These are phyloP conservation scores for Notocelia uddmanniana DNA, from an alignment of 2,888 invertebrate species.

Conservation along the genomic window DNA sequence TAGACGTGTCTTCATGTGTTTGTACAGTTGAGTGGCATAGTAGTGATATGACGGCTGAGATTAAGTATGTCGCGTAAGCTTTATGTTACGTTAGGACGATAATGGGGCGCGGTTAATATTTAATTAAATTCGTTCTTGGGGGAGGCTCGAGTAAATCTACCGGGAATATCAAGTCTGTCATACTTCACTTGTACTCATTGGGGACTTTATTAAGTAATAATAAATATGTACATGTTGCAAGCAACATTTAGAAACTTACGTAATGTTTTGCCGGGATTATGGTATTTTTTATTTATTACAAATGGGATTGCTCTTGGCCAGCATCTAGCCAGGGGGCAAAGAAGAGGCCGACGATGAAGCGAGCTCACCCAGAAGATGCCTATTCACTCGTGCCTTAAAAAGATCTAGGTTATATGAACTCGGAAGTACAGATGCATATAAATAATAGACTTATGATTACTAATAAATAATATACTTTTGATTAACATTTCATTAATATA, in stretches of 20 bases:
- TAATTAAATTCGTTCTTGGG: constrained; percentile 34
- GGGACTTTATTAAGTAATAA: constrained; percentile 5
- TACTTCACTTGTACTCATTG: too few species aligned
- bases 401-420: too few species aligned
- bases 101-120: constrained; percentile 40
- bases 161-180: neutral
- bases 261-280: neutral
- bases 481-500: too few species aligned
- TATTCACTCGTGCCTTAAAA: too few species aligned
- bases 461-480: too few species aligned
- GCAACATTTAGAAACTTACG: neutral
- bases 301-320: too few species aligned
- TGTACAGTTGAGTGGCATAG: constrained; percentile 35
- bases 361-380: too few species aligned
- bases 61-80: constrained; percentile 33
- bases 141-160: constrained; percentile 5
- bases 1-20: constrained; percentile 4
- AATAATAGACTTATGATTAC: too few species aligned
- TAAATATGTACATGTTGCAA: neutral
- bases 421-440: too few species aligned
- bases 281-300: too few species aligned
- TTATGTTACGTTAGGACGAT: constrained; percentile 20
- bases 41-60: constrained; percentile 40
- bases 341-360: too few species aligned
- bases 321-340: too few species aligned